Evolutionary conservation across 2,113 vertebrate genomes (phyloP).

Genomic region (Dicentrarchus labrax): DNA sequence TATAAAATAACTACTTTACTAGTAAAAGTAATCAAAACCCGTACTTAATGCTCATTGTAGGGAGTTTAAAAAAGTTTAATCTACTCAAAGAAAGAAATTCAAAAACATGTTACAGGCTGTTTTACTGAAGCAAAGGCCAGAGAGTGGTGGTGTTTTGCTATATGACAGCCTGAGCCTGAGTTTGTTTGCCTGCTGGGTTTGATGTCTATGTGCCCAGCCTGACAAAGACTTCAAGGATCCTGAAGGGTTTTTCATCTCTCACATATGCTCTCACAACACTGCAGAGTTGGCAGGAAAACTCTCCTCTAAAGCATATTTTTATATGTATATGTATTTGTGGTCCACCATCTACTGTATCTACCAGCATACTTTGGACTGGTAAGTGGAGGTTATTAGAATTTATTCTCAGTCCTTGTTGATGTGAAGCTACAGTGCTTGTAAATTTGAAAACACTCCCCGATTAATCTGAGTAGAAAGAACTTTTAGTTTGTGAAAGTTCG

Average conservation of each 20-base stretch:
- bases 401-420: too few species aligned
- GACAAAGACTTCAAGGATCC: conserved; percentile 46
- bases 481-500: neutral
- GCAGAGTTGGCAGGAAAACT: conserved; percentile 3
- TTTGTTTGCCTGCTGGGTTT: conserved; percentile 27
- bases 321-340: conserved; percentile 13
- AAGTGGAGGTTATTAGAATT: neutral
- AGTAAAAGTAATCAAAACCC: neutral
- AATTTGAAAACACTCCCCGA: neutral
- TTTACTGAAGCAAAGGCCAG: neutral
- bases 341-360: neutral
- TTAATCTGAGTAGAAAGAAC: neutral
- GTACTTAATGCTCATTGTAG: neutral
- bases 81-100: neutral
- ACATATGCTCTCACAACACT: conserved; percentile 22
- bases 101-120: neutral
- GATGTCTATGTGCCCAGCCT: conserved; percentile 35
- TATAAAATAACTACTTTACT: too few species aligned
- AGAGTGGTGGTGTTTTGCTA: neutral
- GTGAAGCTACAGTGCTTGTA: neutral
- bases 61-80: neutral
- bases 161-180: conserved; percentile 4
- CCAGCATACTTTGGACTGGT: neutral
- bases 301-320: conserved; percentile 8
- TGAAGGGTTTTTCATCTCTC: conserved; percentile 31